Conservation (phyloP, 2,113 vertebrate species). For the Rynchops niger region DNA sequence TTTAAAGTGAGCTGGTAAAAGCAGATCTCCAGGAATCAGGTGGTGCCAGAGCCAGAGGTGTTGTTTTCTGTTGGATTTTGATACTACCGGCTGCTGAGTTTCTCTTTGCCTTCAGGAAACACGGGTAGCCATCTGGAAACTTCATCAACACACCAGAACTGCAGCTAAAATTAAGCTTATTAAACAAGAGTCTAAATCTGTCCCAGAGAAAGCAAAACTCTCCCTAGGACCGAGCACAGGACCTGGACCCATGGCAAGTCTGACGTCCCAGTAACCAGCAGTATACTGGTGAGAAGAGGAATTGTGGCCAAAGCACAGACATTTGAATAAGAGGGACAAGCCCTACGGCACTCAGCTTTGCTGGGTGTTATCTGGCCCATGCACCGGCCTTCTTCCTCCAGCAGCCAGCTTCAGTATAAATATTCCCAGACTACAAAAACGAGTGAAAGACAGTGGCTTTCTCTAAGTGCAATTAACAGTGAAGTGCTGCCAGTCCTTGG, state of each 20-base stretch:
- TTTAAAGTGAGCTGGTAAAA: neutral
- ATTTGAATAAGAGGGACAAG: neutral
- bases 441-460: neutral
- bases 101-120: slow-evolving; percentile 4
- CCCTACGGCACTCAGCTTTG: neutral
- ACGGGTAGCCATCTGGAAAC: neutral
- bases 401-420: neutral
- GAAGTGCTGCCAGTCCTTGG: neutral
- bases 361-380: neutral
- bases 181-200: neutral
- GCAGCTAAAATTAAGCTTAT: neutral
- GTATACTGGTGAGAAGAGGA: neutral
- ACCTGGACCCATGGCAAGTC: neutral
- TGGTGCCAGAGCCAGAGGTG: neutral
- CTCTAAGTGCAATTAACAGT: neutral
- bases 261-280: neutral
- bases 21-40: neutral
- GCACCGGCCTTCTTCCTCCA: neutral
- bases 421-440: neutral
- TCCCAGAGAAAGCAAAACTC: neutral
- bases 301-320: neutral
- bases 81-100: neutral
- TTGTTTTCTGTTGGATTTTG: neutral
- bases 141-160: neutral
- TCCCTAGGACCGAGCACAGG: neutral